Conservation (phyloP, 2,113 vertebrate genomes). For the Upupa epops region DNA sequence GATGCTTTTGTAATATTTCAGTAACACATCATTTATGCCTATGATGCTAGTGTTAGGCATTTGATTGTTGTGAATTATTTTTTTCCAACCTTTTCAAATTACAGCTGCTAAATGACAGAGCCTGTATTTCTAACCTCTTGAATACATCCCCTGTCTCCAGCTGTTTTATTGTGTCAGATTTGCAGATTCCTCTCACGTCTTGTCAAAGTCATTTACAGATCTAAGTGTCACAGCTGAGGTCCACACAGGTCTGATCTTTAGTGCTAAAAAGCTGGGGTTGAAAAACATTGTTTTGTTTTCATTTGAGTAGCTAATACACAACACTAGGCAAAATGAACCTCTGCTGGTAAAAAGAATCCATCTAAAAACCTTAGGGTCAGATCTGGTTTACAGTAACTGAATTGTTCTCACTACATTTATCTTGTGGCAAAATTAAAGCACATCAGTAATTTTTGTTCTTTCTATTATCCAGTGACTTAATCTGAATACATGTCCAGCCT, state of each 20-base stretch:
- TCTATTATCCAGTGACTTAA: background rate
- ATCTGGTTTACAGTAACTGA: background rate
- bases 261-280: background rate
- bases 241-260: background rate
- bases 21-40: background rate
- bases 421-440: background rate
- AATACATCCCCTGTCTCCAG: background rate
- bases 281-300: background rate
- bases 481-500: background rate
- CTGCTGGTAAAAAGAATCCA: background rate
- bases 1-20: background rate
- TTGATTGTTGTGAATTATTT: background rate
- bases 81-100: background rate
- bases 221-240: background rate
- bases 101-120: background rate
- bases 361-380: background rate
- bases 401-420: background rate
- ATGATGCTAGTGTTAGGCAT: background rate
- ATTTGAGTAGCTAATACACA: background rate
- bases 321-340: background rate
- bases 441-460: background rate
- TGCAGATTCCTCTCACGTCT: background rate
- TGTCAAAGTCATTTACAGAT: background rate
- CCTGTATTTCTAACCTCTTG: background rate
- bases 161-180: background rate